Base-by-base conservation (phyloP, 2,113 vertebrate species). In the Neodon shergylaensis region DNA sequence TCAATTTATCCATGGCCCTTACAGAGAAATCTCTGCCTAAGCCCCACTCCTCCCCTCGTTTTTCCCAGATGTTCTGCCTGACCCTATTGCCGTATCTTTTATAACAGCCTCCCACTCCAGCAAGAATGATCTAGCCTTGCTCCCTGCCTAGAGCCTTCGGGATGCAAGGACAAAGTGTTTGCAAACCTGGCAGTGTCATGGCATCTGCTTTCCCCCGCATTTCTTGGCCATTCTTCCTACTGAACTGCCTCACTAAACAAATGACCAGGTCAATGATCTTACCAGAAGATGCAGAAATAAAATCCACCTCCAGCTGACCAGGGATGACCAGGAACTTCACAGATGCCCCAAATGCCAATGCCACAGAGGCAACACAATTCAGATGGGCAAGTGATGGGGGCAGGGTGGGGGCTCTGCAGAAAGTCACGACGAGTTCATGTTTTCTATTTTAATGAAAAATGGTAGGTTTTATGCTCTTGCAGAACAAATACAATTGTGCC, bases 401-500 rank as follows among this genome's bases (percentile, higher is more conserved):
- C 3, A 33, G 39, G 6, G 2, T 26, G 8, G 5, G 24, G 11
- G 2, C 7, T 88, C 47, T 22, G 63, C 47, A 73, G 36, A 68
- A 96, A 91, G 76, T 58, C 42, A 33, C 28, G 14, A 28, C 63
- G 22, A 5, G 6, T 77, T 90, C 84, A 47, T 73, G 74, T 93
- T 95, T 96, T 82, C 82, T n/a, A 73, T 83, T 49, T 86, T 94
- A 92, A 90, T 72, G 82, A 92, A 96, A 96, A 94, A 82, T 58
- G 39, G 7, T 77, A 94, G 95, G 79, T 94, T 94, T 92, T 81
- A 85, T 58, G 73, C 26, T 72, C 90, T 95, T 90, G 66, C 66
- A 88, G 92, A 94, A 90, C 76, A 97, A 94, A 94, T 52, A 77
- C 84, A 94, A 94, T 61, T 58, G 44, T 91, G 81, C 90, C 88